These are phyloP conservation scores for Tanypteryx hageni DNA, from an alignment of 2,888 invertebrate genomes.

Conservation along the genomic window DNA sequence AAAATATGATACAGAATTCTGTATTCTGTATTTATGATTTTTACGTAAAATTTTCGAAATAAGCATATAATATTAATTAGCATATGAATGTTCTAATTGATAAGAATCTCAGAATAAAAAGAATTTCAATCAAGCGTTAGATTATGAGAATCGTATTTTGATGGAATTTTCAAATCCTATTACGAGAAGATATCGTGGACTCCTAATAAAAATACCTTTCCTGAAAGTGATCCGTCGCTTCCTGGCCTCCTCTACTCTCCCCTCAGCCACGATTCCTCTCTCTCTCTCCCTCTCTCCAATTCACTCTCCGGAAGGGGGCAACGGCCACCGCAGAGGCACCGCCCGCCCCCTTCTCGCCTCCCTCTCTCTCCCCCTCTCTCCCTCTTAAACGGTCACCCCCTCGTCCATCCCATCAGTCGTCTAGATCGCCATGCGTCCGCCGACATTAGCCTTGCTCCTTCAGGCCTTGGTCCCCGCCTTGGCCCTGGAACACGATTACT, in stretches of 20 bases:
- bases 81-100: background rate
- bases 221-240: background rate
- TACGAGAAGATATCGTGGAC: background rate
- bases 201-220: too few relatives aligned
- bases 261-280: too few relatives aligned
- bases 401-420: background rate
- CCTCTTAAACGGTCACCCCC: background rate
- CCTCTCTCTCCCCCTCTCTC: background rate
- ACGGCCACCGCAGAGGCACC: background rate
- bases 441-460: constrained; percentile 17
- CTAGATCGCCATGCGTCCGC: constrained; percentile 26
- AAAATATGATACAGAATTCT: too few relatives aligned
- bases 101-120: background rate
- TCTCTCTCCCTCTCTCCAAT: too few relatives aligned
- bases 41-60: too few relatives aligned
- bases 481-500: constrained; percentile 47
- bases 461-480: constrained; percentile 39
- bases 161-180: background rate
- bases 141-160: background rate
- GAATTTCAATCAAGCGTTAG: background rate
- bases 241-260: background rate
- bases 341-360: background rate
- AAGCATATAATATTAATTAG: too few relatives aligned
- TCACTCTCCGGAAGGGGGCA: background rate
- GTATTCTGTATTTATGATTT: too few relatives aligned